Base-by-base conservation (phyloP, 2,113 vertebrate species). In the Lipophrys pholis region DNA sequence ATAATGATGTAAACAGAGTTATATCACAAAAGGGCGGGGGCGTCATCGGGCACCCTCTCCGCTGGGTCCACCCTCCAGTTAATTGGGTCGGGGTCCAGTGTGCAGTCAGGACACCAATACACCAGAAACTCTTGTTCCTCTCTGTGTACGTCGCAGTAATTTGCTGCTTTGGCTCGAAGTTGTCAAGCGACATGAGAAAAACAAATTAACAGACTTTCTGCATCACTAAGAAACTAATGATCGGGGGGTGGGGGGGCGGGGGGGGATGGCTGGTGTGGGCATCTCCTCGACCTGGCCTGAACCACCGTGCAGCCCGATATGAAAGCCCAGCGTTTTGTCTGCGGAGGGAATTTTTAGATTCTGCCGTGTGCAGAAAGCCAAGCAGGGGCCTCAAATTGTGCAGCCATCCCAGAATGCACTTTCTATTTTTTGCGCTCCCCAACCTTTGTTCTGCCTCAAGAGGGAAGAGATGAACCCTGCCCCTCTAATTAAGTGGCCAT, bases 401-500 rank as follows among this genome's bases (percentile, higher is more conserved):
- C 73, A 68, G 76, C 76, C 76, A 86, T 82, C 81, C 80, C 76
- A 79, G 70, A 90, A 61, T 64, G 54, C 81, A 81, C 76, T 83
- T 87, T 84, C 89, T 90, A 90, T 90, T 91, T 30, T 90, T 83
- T 75, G 62, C 21, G 21, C 73, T 67, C 67, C 39, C 9, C 69
- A 87, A 76, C 60, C 70, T 89, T 88, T 86, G 84, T 92, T 87
- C 72, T 71, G 65, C 75, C 53, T 76, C 58, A 55, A 55, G 76
- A 83, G 73, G 60, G 76, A 64, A 74, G 41, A 78, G 66, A 81
- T 76, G 80, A 84, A 69, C 54, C 62, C 43, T 73, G 73, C 59
- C 82, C 70, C 73, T 78, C 79, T 87, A 89, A 91, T 90, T 90
- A 84, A 87, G 78, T 80, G 87, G 58, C 57, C 12, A 45, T 82